Percentiles rank a stretch among this genome's conserved stretches.
phyloP scores from a whole-genome alignment of 2,113 vertebrate species.

The Paracanthobrama guichenoti region DNA sequence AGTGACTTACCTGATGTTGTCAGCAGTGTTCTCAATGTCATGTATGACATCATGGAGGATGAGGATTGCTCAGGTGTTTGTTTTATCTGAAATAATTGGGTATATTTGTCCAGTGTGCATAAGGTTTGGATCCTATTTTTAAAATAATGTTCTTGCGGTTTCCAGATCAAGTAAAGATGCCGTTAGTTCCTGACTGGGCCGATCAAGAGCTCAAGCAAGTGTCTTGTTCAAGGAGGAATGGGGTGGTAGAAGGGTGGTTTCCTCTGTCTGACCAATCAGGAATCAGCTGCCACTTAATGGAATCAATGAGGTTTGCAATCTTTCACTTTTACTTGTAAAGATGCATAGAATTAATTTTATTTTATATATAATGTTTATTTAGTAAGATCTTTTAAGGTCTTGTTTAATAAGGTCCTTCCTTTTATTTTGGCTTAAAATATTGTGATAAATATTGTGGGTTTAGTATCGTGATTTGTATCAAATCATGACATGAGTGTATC shows the following conservation, averaged over 20 bases:
- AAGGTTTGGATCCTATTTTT: background rate
- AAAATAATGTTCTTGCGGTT: slow-evolving; percentile 18
- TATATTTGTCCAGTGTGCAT: background rate
- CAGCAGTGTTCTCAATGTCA: slow-evolving; percentile 75
- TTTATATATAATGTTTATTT: background rate
- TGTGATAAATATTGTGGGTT: too few species aligned
- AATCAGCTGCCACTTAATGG: slow-evolving; percentile 86
- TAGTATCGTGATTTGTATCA: too few species aligned
- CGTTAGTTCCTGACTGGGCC: slow-evolving; percentile 83
- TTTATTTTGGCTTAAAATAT: too few species aligned
- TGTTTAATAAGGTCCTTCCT: too few species aligned
- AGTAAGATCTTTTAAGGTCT: background rate
- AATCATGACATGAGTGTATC: too few species aligned
- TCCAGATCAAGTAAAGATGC: slow-evolving; percentile 48
- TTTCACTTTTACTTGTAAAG: background rate
- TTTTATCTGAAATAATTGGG: background rate
- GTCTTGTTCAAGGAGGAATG: slow-evolving; percentile 61
- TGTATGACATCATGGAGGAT: slow-evolving; percentile 68
- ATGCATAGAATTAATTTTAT: background rate
- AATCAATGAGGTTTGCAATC: slow-evolving; percentile 84
- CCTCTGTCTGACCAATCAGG: slow-evolving; percentile 83
- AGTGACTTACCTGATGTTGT: slow-evolving; percentile 78
- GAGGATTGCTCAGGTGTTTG: slow-evolving; percentile 51
- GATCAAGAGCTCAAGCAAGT: slow-evolving; percentile 77
- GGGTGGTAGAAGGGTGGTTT: slow-evolving; percentile 85